Percentiles rank a stretch among this genome's conserved stretches.
Evolutionary conservation across 2,113 vertebrate species (phyloP).

Genomic region (Coracopsis vasa): DNA sequence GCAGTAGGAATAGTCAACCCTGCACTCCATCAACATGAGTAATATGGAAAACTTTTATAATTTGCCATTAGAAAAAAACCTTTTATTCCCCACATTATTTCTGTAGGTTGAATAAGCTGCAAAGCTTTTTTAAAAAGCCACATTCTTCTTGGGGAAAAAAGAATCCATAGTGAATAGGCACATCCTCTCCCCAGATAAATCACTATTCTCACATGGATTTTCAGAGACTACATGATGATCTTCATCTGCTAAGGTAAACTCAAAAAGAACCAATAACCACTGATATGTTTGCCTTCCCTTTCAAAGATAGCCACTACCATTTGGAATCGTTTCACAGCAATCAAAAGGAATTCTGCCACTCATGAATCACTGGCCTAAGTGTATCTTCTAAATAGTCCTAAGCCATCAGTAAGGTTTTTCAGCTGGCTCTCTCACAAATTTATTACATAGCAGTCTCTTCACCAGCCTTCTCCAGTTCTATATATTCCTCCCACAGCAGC

Average conservation of each 20-base stretch:
- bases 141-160: background rate
- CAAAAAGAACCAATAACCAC: background rate
- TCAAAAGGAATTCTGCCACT: background rate
- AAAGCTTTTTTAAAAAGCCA: background rate
- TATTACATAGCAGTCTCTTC: background rate
- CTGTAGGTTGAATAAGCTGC: background rate
- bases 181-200: background rate
- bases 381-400: background rate
- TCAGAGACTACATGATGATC: background rate
- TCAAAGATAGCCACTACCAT: background rate
- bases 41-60: background rate
- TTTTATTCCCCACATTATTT: background rate
- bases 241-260: background rate
- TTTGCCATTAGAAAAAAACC: background rate
- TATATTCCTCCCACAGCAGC: background rate
- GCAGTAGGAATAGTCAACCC: background rate
- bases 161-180: background rate
- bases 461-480: background rate
- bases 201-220: background rate
- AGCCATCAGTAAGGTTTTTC: background rate
- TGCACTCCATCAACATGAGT: background rate
- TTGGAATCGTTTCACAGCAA: background rate
- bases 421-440: background rate
- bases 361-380: background rate
- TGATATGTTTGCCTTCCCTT: background rate